Base-by-base conservation (phyloP, 1,140 invertebrate species). In the Polypedilum vanderplanki region DNA sequence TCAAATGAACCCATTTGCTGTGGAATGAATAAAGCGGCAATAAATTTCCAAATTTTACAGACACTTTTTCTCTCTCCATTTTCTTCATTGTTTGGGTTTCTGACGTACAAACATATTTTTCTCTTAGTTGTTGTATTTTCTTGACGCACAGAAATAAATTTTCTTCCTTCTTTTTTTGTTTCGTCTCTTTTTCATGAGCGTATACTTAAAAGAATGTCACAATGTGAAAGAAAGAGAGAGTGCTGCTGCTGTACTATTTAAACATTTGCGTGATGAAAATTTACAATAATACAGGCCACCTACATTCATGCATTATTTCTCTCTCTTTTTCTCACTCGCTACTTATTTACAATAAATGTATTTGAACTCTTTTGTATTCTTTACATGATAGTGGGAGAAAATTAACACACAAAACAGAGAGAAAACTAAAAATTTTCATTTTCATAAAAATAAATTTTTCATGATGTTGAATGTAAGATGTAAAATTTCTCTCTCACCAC, bases 401-500 rank as follows among this genome's bases (percentile, higher is more conserved):
- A n/a, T n/a, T n/a, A n/a, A n/a, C n/a, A 33, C 24, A 33, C 24
- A 33, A 33, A 33, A 33, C 24, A 33, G 24, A 57, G 46, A 57
- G 46, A 57, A 46, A 57, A 57, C 9, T n/a, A 57, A 57, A 15
- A 57, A n/a, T 57, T 57, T 57, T 57, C 9, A 57, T 57, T 57
- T 57, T 57, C 46, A 57, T 57, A 57, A 57, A 57, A 57, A 57
- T 57, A n/a, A 57, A 57, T 57, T n/a, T 57, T 57, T 57, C n/a
- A 57, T 57, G 46, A 57, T n/a, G 46, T 57, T 57, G 7, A n/a
- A 57, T 57, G n/a, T 57, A 12, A 12, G 15, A 57, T n/a, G n/a
- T 8, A 57, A 57, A 57, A 46, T 12, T 46, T 9, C 46, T 57
- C 46, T 57, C 46, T 57, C 46, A 57, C 10, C 10, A 46, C 8